Base-by-base conservation (phyloP, 2,888 invertebrate species). In the Eucera pruinosa region DNA sequence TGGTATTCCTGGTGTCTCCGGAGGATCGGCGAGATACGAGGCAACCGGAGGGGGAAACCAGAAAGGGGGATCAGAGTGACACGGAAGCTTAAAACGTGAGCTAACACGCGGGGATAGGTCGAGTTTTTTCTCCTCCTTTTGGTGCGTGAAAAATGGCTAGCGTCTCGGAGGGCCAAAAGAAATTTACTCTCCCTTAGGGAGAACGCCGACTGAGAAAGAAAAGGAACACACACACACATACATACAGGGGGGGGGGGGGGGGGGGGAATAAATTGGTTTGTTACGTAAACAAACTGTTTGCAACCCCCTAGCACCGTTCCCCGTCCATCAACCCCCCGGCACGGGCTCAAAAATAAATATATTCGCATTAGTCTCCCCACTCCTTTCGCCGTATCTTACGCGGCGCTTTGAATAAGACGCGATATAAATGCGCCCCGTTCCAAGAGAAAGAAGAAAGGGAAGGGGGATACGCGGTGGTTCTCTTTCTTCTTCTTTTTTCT, bases 211-310 rank as follows among this genome's bases (percentile, higher is more conserved):
- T 13, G 1, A 36, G 36, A 30, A 11, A 64, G 30, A 39, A 57
- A 62, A 64, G 64, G 57, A 30, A 58, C 55, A 23, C 25, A n/a
- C n/a, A n/a, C n/a, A n/a, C n/a, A n/a, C n/a, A n/a, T n/a, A n/a
- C n/a, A n/a, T n/a, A n/a, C n/a, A n/a, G n/a, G n/a, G n/a, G n/a
- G n/a, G n/a, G n/a, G n/a, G n/a, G n/a, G n/a, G n/a, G n/a, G n/a
- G 60, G 45, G n/a, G 18, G 80, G 78, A 73, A 81, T 78, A 81
- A 81, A 81, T 81, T 82, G 82, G 78, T 82, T 81, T 82, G 82
- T 82, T 81, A 78, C 78, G 65, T 66, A 82, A 82, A 81, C 78
- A 81, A 82, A 81, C 78, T 68, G 71, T 66, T 69, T 52, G 71
- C 64, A 45, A 55, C 61, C 45, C 69, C 25, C 45, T 20, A 15